Evolutionary conservation across 2,888 invertebrate species (phyloP).

Genomic region (Drosophila infuscata): DNA sequence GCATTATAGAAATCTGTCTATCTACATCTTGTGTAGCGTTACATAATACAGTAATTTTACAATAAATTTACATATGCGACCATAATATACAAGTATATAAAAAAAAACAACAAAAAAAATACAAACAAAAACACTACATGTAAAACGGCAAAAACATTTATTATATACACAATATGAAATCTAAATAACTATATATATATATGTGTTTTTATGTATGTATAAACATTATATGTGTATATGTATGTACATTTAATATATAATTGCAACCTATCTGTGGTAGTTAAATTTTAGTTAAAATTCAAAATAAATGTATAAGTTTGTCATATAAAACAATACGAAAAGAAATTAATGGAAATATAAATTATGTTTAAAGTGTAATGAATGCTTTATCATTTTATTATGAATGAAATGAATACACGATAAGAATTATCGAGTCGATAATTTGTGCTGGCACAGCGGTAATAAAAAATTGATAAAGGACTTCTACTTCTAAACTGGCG

Average conservation of each 20-base stretch:
- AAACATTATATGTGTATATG: conserved; percentile 29
- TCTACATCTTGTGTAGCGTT: conserved; percentile 38
- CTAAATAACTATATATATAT: conserved; percentile 33
- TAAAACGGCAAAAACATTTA: conserved; percentile 36
- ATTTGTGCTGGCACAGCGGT: too few relatives aligned
- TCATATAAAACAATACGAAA: conserved; percentile 73
- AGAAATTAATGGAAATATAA: conserved; percentile 76
- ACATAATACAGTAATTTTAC: conserved; percentile 38
- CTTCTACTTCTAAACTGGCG: too few relatives aligned
- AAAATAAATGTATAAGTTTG: conserved; percentile 73
- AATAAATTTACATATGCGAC: conserved; percentile 37
- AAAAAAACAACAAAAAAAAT: background rate
- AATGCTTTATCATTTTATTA: conserved; percentile 1
- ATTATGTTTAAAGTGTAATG: conserved; percentile 52
- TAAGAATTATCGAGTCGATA: background rate
- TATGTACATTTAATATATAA: conserved; percentile 72
- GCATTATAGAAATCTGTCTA: conserved; percentile 42
- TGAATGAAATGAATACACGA: background rate
- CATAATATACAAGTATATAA: conserved; percentile 38
- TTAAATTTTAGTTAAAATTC: conserved; percentile 84
- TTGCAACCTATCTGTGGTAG: conserved; percentile 85
- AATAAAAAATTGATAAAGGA: too few relatives aligned
- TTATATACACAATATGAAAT: conserved; percentile 40
- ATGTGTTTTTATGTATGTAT: conserved; percentile 50
- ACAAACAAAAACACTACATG: conserved; percentile 33